Conservation (phyloP, 1,140 invertebrate genomes). For the Triops cancriformis region DNA sequence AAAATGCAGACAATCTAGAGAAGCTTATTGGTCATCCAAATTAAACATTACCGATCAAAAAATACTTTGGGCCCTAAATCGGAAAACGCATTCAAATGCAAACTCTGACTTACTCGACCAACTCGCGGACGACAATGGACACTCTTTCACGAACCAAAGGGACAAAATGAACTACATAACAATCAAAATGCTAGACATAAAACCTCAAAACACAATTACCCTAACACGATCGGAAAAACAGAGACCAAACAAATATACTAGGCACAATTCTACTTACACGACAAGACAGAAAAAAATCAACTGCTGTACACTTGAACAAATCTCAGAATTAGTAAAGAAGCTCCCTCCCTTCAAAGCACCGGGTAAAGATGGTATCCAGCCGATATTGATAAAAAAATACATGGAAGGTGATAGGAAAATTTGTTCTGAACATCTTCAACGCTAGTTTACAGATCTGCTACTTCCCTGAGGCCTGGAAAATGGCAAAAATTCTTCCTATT, state of each 20-base stretch:
- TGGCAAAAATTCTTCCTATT: too few relatives aligned
- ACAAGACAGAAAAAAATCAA: neutral
- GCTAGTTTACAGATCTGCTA: neutral
- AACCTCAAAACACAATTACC: neutral
- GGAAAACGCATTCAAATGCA: neutral
- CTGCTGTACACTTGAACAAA: neutral
- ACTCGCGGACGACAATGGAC: conserved; percentile 1
- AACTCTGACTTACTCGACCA: neutral
- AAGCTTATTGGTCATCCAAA: neutral
- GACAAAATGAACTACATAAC: neutral
- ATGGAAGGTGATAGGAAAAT: neutral
- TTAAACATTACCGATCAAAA: neutral
- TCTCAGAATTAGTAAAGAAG: neutral
- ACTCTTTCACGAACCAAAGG: neutral
- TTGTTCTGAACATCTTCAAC: neutral
- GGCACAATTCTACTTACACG: neutral
- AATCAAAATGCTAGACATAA: neutral
- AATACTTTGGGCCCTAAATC: neutral
- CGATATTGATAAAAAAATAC: too few relatives aligned
- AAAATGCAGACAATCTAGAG: neutral
- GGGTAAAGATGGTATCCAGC: conserved; percentile 17
- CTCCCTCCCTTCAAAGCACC: conserved; percentile 13
- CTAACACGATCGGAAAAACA: neutral
- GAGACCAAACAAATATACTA: neutral
- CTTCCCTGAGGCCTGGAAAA: conserved; percentile 16